Base-by-base conservation (phyloP, 37 sponge, comb jelly and placozoan genomes). In the Cliona cf. orientalis region DNA sequence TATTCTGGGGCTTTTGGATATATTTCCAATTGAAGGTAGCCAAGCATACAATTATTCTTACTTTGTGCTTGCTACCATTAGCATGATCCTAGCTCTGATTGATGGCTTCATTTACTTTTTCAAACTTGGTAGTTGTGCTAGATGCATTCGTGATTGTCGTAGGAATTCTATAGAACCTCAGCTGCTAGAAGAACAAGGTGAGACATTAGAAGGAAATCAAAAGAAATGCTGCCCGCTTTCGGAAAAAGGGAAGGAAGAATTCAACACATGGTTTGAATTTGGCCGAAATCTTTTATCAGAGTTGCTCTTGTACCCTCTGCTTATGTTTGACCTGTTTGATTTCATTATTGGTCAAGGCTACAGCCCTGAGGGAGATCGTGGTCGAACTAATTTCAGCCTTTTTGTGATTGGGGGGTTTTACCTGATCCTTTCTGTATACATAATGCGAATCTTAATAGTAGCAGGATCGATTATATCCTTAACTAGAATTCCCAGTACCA, bases 21-120 rank as follows among this genome's bases (percentile, higher is more conserved):
- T 29, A 7, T 61, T 55, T 46, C 45, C 69, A 31, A 37, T 38
- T 22, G 49, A 44, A 19, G 40, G 22, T 2, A 85, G 56, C 35
- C 23, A 25, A 22, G 43, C 60, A 21, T 87, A 75, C 80, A 57
- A 72, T 3, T 46, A 42, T 2, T 40, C 65, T 4, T 73, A 74
- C 45, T 58, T 87, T 17, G 23, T 26, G n/a, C 68, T 87, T 6
- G 41, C 80, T 0, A 58, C 49, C n/a, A 26, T 87, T 36, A 55
- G 58, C 36, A 29, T 73, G n/a, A 19, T 74, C 9, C 58, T 87
- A 12, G 80, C 81, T 9, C 22, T 37, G 32, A 80, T 87, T 25
- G 87, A 87, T 80, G 80, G 59, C 33, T 87, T 80, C 66, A 0
- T 87, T 43, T 87, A 74, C 70, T 74, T 87, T 42, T 22, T 71